Conservation (phyloP, 2,113 vertebrate species). For the Raja brachyura region DNA sequence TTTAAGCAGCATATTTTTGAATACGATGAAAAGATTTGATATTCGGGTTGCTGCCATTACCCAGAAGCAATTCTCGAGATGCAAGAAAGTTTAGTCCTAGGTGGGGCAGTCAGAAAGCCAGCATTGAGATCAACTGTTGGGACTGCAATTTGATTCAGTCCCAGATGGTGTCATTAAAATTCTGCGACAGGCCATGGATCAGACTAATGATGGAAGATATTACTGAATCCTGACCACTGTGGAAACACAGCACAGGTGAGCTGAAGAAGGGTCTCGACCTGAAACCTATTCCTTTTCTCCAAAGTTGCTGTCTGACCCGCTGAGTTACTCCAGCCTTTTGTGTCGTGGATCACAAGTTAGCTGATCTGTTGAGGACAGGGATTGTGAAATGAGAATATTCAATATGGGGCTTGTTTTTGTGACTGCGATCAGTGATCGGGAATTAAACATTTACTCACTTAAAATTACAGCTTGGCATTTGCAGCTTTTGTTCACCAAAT, state of each 20-base stretch:
- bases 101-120: not conserved
- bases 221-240: not conserved
- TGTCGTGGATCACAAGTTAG: not conserved
- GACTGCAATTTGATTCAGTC: not conserved
- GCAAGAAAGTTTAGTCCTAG: not conserved
- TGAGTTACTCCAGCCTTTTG: too few relatives aligned
- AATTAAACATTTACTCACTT: not conserved
- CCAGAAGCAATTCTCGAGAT: not conserved
- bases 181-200: not conserved
- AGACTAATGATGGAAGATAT: not conserved
- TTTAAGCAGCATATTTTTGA: not conserved
- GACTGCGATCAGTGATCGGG: not conserved
- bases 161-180: not conserved
- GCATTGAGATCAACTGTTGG: not conserved
- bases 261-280: too few relatives aligned
- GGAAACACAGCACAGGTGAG: not conserved
- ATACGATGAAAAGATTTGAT: not conserved
- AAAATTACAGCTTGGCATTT: not conserved
- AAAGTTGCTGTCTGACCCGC: too few relatives aligned
- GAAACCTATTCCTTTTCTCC: too few relatives aligned
- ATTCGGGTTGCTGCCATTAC: not conserved
- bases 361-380: not conserved
- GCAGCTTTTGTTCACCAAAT: not conserved
- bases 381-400: not conserved
- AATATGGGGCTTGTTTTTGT: not conserved